A percentile compares a stretch with the other conserved stretches of the same genome.
These are phyloP conservation scores for Sebastes iracundus DNA, from an alignment of 2,797 vertebrate species.

Conservation along the genomic window DNA sequence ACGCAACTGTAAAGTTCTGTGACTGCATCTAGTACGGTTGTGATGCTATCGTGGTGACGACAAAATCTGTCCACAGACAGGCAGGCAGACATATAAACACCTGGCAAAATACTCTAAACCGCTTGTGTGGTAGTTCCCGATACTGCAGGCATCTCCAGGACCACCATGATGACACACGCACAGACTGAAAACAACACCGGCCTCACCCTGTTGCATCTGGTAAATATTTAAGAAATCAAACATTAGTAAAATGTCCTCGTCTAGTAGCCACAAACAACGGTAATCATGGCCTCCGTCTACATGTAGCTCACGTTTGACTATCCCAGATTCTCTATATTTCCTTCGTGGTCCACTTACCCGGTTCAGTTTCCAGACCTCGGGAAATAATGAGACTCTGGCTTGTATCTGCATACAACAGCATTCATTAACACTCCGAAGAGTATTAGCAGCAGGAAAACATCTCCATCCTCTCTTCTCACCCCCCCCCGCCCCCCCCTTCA, in stretches of 20 bases:
- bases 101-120: neutral
- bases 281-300: constrained; percentile 2
- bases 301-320: neutral
- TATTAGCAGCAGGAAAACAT: constrained; percentile 29
- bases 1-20: too few species aligned
- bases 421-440: constrained; percentile 50
- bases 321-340: constrained; percentile 31
- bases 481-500: constrained; percentile 5
- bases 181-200: neutral
- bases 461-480: constrained; percentile 9
- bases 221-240: constrained; percentile 4
- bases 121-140: neutral
- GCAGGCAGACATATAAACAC: neutral
- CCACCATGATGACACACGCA: neutral
- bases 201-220: neutral
- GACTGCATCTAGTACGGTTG: neutral
- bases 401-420: constrained; percentile 38
- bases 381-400: constrained; percentile 58
- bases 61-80: too few species aligned
- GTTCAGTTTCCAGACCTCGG: constrained; percentile 42
- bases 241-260: constrained; percentile 2
- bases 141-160: neutral
- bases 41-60: neutral
- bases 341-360: constrained; percentile 39
- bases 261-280: neutral